Percentiles rank a stretch among this genome's conserved stretches.
Conservation (phyloP, 1,140 invertebrate genomes). For the Caenorhabditis brenneri region DNA sequence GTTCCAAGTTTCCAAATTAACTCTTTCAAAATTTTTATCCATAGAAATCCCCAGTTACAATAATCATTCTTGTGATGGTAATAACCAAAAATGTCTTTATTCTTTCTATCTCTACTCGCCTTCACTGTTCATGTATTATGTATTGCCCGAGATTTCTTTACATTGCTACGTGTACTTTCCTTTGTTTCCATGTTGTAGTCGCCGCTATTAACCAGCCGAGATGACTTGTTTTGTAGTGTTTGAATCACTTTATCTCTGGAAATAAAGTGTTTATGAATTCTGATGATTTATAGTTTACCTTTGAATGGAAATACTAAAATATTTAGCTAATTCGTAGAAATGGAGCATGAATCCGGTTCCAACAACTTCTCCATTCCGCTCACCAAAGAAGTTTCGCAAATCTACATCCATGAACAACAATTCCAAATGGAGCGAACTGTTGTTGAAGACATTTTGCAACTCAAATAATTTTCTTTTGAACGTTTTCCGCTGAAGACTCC, state of each 20-base stretch:
- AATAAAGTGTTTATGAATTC: not conserved
- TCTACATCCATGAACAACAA: no score
- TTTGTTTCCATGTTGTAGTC: not conserved
- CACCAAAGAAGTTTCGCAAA: no score
- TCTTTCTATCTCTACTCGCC: not conserved
- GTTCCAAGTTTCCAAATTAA: not conserved
- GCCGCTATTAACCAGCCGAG: not conserved
- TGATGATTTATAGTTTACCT: not conserved
- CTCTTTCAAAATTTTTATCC: not conserved
- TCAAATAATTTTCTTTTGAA: no score
- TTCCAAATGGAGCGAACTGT: no score
- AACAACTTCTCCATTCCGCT: no score
- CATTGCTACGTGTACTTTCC: not conserved
- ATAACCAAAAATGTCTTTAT: not conserved
- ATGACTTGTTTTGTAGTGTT: not conserved
- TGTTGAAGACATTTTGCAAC: no score
- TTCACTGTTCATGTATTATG: slow-evolving; percentile 11
- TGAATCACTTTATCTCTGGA: not conserved
- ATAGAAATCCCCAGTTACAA: not conserved
- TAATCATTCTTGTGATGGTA: slow-evolving; percentile 29
- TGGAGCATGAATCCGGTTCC: no score
- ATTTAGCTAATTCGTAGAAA: no score
- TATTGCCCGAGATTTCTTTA: not conserved
- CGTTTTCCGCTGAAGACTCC: no score
- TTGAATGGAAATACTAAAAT: no score